Conservation (phyloP, 2,888 invertebrate species). For the Drymonia ruficornis region DNA sequence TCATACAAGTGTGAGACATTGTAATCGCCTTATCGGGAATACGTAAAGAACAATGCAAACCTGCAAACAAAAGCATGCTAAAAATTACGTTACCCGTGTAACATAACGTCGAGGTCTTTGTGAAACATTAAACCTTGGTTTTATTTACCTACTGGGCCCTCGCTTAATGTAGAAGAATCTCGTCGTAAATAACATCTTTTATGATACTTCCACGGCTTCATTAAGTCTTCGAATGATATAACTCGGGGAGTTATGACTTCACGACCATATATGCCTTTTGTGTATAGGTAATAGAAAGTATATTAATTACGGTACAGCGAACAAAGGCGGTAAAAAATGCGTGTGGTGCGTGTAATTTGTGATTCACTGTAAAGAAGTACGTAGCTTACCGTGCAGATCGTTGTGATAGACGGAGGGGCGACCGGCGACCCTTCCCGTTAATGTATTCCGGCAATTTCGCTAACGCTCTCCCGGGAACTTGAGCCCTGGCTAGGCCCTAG, state of each 20-base stretch:
- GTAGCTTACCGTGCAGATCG: constrained; percentile 65
- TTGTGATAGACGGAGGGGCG: constrained; percentile 68
- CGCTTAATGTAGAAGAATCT: constrained; percentile 64
- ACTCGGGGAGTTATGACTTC: constrained; percentile 47
- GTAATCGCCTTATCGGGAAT: constrained; percentile 27
- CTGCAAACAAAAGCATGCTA: constrained; percentile 44
- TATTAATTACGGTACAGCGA: constrained; percentile 28
- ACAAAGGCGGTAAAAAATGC: constrained; percentile 31
- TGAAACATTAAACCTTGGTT: constrained; percentile 62
- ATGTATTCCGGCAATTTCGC: constrained; percentile 78
- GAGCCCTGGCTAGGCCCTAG: constrained; percentile 60
- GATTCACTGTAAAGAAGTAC: constrained; percentile 48
- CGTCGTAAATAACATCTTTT: constrained; percentile 61
- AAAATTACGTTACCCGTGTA: constrained; percentile 50
- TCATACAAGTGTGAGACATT: constrained; percentile 20
- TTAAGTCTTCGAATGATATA: constrained; percentile 60
- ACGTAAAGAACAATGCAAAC: constrained; percentile 41
- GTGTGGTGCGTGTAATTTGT: constrained; percentile 50
- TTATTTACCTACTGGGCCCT: constrained; percentile 55
- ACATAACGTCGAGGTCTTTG: constrained; percentile 43
- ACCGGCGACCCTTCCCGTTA: constrained; percentile 57
- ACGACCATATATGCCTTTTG: constrained; percentile 34
- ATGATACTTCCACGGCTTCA: constrained; percentile 66
- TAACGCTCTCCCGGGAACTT: constrained; percentile 55
- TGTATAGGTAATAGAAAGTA: constrained; percentile 36